Evolutionary conservation across 2,888 invertebrate genomes (phyloP), one percentile per base, ranked within the genome.

Genomic region (Agrochola lychnidis): DNA sequence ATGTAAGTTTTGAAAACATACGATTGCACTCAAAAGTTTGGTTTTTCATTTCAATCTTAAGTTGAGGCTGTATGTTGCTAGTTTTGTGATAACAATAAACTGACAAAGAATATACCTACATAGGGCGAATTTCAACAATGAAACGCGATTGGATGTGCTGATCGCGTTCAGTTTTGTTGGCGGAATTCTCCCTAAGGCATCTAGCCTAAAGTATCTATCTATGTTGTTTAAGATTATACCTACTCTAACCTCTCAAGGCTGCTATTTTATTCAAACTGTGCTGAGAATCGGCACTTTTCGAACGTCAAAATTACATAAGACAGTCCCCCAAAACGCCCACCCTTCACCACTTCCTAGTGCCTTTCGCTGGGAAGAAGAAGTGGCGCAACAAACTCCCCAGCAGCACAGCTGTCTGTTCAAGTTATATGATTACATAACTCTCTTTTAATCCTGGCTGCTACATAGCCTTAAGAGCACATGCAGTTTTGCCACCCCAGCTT

Each of bases 1-100:
- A 94, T 94, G 96, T 96, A 90, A 96, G 96, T 94, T 81, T 51
- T 73, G 22, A 14, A 42, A 56, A 70, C 7, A 45, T 61, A 22
- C 19, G 9, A 6, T 30, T 48, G 12, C 1, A 22, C 6, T 19
- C 6, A 59, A 59, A 53, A 45, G 45, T 25, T 42, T 25, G 36
- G 12, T 59, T n/a, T n/a, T 42, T 51, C 9, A 53, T 22, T 25
- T 56, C 2, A 2, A 40, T 25, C 19, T 19, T 7, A 59, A 9
- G 69, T 36, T n/a, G 19, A 69, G 4, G 1, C 70, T n/a, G 12
- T 51, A 19, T 9, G 48, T 67, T 56, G 2, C 10, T 57, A 57
- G 25, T 57, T 30, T 67, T 51, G 16, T 22, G 30, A 14, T 30
- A 51, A 12, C 2, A 45, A 0, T 30, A 48, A 48, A 30, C 30